These are phyloP conservation scores for Atherinosoma microstoma DNA, from an alignment of 2,797 vertebrate species.

Conservation along the genomic window DNA sequence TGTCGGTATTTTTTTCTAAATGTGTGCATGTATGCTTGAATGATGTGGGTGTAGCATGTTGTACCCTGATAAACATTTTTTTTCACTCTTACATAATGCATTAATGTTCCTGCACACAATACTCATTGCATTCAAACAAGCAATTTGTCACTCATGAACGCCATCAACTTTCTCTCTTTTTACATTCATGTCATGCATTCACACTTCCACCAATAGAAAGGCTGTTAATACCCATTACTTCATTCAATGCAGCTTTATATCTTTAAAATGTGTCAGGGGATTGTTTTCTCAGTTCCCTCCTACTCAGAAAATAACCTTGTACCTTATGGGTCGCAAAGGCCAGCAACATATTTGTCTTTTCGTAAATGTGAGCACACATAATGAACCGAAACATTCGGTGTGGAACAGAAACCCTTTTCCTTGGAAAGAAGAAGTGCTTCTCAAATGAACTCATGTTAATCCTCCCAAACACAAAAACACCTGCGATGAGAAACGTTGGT, in stretches of 20 bases:
- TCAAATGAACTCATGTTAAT: background rate
- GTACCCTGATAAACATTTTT: slow-evolving; percentile 41
- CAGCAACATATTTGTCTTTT: background rate
- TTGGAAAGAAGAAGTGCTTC: background rate
- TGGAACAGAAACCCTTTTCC: slow-evolving; percentile 16
- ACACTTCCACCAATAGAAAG: slow-evolving; percentile 16
- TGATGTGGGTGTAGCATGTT: slow-evolving; percentile 22
- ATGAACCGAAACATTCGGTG: slow-evolving; percentile 27
- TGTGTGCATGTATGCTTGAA: slow-evolving; percentile 2
- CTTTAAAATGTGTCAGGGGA: background rate
- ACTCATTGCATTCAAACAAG: slow-evolving; percentile 36
- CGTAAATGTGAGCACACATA: background rate
- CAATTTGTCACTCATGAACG: slow-evolving; percentile 22
- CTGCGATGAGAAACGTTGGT: slow-evolving; percentile 73
- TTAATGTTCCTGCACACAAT: slow-evolving; percentile 45
- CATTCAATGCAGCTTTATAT: background rate
- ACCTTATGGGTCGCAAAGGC: background rate
- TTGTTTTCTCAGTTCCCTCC: slow-evolving; percentile 18
- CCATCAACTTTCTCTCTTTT: slow-evolving; percentile 7
- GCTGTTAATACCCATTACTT: background rate
- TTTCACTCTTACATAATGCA: slow-evolving; percentile 71
- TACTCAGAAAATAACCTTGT: background rate
- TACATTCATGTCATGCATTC: slow-evolving; percentile 15
- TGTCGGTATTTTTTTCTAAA: slow-evolving; percentile 12
- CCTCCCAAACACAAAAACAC: slow-evolving; percentile 4